Conservation (phyloP, 2,113 vertebrate genomes). For the Dipodomys stephensi region DNA sequence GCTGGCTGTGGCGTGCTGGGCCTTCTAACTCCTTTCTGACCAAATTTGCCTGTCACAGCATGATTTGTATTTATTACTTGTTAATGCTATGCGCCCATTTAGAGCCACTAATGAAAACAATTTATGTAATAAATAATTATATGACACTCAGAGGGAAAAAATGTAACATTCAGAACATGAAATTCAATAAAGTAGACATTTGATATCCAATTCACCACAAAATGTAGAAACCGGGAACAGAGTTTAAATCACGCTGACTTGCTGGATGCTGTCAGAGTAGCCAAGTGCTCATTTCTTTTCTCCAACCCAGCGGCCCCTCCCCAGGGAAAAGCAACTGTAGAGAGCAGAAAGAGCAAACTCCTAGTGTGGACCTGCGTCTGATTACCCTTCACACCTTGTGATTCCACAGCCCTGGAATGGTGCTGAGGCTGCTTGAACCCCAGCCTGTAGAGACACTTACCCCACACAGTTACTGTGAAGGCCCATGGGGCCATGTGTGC, state of each 20-base stretch:
- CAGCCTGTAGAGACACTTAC: no score
- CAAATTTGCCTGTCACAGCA: rapidly evolving
- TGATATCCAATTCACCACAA: conserved; percentile 41
- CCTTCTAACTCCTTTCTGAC: not conserved
- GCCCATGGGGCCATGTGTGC: rapidly evolving
- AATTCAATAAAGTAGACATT: conserved; percentile 56
- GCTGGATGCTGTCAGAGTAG: not conserved
- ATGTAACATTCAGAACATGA: conserved; percentile 65
- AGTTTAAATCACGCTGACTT: not conserved
- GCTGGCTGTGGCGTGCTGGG: no score
- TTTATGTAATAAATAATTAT: conserved; percentile 76
- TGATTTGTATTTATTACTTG: not conserved
- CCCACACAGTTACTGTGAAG: not conserved
- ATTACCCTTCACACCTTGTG: not conserved
- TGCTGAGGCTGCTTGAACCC: not conserved
- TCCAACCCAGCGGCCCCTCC: not conserved
- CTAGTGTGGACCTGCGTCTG: no score
- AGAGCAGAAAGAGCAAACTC: not conserved
- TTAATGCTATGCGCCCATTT: conserved; percentile 52
- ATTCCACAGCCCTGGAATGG: rapidly evolving
- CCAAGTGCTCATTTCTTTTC: not conserved
- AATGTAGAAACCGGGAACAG: not conserved
- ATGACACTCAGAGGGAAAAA: conserved; percentile 70
- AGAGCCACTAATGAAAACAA: conserved; percentile 50
- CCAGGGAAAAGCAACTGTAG: no score